Percentiles rank a stretch among this genome's conserved stretches.
phyloP scores from a whole-genome alignment of 37 sponge, comb jelly and placozoan genomes.

The Bolinopsis microptera region DNA sequence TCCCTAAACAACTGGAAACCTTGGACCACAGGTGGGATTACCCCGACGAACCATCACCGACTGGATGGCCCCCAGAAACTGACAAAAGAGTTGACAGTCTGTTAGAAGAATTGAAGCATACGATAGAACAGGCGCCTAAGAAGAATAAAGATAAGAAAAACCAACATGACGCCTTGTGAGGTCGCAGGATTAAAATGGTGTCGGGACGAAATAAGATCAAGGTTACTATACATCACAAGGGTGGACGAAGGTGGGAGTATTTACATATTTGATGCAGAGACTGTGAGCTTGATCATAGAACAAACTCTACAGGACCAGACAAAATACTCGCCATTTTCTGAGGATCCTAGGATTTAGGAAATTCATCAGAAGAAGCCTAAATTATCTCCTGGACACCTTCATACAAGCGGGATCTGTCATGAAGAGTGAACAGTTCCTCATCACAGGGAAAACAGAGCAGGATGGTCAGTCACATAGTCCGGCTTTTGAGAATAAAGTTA shows the following conservation, averaged over 20 bases:
- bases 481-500: not conserved
- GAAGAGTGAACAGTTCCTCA: not conserved
- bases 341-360: not conserved
- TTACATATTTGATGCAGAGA: not conserved
- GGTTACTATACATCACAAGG: not conserved
- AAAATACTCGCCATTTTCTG: not conserved
- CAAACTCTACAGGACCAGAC: not conserved
- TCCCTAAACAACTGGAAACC: too few relatives aligned
- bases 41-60: too few relatives aligned
- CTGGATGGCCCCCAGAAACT: not conserved
- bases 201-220: not conserved
- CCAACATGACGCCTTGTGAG: not conserved
- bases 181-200: not conserved
- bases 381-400: not conserved
- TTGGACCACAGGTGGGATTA: too few relatives aligned
- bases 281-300: not conserved
- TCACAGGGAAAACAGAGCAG: not conserved
- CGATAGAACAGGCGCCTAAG: not conserved
- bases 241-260: conserved; percentile 4
- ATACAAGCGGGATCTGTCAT: not conserved
- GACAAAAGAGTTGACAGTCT: not conserved
- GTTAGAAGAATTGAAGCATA: not conserved
- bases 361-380: not conserved
- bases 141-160: not conserved
- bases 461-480: not conserved